phyloP scores from a whole-genome alignment of 1,140 invertebrate genomes.

The Galleria mellonella region DNA sequence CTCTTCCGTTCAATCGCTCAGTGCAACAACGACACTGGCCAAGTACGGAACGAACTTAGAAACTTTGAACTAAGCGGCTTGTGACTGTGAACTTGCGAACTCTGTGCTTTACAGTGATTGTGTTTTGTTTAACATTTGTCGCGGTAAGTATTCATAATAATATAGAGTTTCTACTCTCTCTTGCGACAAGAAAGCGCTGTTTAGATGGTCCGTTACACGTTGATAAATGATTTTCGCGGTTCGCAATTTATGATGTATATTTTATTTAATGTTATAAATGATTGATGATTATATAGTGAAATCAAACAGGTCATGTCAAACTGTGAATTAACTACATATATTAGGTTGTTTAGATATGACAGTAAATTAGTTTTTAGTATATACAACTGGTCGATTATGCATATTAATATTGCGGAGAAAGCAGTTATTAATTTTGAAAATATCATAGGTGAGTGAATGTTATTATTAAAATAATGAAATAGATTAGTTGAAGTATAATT shows the following conservation, averaged over 20 bases:
- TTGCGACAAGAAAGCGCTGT: slow-evolving; percentile 10
- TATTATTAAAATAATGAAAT: no score
- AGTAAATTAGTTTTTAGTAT: no score
- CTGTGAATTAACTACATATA: background rate
- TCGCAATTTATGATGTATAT: slow-evolving; percentile 10
- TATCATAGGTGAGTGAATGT: no score
- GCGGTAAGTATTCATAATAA: slow-evolving; percentile 32
- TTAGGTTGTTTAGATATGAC: no score
- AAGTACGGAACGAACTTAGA: slow-evolving; percentile 60
- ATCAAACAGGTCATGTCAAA: slow-evolving; percentile 2
- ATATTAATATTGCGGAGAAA: no score
- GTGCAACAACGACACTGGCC: slow-evolving; percentile 57
- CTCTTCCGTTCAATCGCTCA: slow-evolving; percentile 55
- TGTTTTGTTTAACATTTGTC: slow-evolving; percentile 33
- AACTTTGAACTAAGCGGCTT: slow-evolving; percentile 32
- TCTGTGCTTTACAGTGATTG: slow-evolving; percentile 39
- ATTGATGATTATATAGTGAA: slow-evolving; percentile 2
- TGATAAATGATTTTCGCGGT: slow-evolving; percentile 14
- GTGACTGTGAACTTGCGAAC: slow-evolving; percentile 51
- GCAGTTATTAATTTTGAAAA: no score
- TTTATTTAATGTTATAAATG: slow-evolving; percentile 7
- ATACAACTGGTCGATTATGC: no score
- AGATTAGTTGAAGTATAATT: no score
- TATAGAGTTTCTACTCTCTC: slow-evolving; percentile 5
- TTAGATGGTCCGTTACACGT: slow-evolving; percentile 4